Evolutionary conservation across 2,888 invertebrate species (phyloP).

Genomic region (Leptopilina syphax): DNA sequence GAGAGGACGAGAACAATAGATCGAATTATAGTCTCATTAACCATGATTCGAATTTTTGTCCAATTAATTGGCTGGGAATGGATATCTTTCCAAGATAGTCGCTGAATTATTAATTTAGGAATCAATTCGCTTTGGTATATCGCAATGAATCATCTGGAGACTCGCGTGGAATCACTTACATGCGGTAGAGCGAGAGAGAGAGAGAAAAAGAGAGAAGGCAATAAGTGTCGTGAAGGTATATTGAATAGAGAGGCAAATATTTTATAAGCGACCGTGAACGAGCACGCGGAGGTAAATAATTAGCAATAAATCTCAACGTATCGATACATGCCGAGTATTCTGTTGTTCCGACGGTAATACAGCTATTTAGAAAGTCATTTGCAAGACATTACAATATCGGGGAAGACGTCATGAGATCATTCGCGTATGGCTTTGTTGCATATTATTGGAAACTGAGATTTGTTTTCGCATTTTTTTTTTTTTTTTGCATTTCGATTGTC

Average conservation of each 20-base stretch:
- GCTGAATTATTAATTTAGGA: slow-evolving; percentile 54
- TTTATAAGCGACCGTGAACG: slow-evolving; percentile 58
- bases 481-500: not conserved
- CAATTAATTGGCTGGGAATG: slow-evolving; percentile 11
- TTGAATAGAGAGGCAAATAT: slow-evolving; percentile 52
- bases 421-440: not conserved
- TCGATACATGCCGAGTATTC: slow-evolving; percentile 53
- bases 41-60: slow-evolving; percentile 26
- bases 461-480: not conserved
- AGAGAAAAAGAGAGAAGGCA: slow-evolving; percentile 1
- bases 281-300: slow-evolving; percentile 58
- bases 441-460: slow-evolving; percentile 27
- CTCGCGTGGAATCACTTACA: slow-evolving; percentile 50
- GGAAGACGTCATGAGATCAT: slow-evolving; percentile 42
- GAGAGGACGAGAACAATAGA: slow-evolving; percentile 5
- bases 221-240: slow-evolving; percentile 10
- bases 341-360: slow-evolving; percentile 50
- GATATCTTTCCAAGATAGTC: slow-evolving; percentile 32
- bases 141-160: slow-evolving; percentile 54
- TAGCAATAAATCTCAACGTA: slow-evolving; percentile 61
- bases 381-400: slow-evolving; percentile 32
- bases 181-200: slow-evolving; percentile 50
- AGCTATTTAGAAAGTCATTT: slow-evolving; percentile 58
- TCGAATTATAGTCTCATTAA: slow-evolving; percentile 29
- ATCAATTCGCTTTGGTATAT: slow-evolving; percentile 50